Percentiles rank a stretch among this genome's conserved stretches.
These are phyloP conservation scores for Pseudotriccus pelzelni DNA, from an alignment of 2,797 vertebrate species.

Conservation along the genomic window DNA sequence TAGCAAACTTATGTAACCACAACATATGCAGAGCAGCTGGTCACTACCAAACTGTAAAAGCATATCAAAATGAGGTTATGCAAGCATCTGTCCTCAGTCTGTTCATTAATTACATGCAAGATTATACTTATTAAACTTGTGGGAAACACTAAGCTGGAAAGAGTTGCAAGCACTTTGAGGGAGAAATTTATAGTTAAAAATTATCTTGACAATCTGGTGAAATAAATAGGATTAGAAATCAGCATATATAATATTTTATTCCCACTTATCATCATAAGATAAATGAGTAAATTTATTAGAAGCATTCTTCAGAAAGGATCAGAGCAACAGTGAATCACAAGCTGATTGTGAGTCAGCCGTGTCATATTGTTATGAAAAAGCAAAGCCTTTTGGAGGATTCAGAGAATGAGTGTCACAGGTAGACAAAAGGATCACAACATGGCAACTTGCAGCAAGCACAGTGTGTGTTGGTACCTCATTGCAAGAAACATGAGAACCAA, in stretches of 20 bases:
- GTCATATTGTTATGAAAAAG: not conserved
- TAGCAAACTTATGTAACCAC: not conserved
- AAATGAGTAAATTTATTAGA: not conserved
- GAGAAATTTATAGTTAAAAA: not conserved
- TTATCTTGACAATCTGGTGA: not conserved
- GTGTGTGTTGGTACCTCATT: not conserved
- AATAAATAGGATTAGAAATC: not conserved
- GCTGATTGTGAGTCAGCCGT: not conserved
- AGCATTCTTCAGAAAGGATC: not conserved
- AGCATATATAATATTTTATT: not conserved
- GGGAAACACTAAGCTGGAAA: not conserved
- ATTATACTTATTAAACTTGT: not conserved
- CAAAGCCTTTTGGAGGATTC: not conserved
- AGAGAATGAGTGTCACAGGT: not conserved
- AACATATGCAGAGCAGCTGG: slow-evolving; percentile 40
- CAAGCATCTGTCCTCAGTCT: slow-evolving; percentile 34
- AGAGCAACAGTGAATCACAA: slow-evolving; percentile 13
- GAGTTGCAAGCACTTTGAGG: not conserved
- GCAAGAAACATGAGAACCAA: not conserved
- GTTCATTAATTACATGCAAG: slow-evolving; percentile 3
- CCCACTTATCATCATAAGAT: not conserved
- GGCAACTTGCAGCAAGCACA: not conserved
- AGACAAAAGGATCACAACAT: not conserved
- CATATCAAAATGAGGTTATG: slow-evolving; percentile 13
- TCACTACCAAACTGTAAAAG: slow-evolving; percentile 25